phyloP scores from a whole-genome alignment of 2,113 vertebrate species.

The Leucopsar rothschildi region DNA sequence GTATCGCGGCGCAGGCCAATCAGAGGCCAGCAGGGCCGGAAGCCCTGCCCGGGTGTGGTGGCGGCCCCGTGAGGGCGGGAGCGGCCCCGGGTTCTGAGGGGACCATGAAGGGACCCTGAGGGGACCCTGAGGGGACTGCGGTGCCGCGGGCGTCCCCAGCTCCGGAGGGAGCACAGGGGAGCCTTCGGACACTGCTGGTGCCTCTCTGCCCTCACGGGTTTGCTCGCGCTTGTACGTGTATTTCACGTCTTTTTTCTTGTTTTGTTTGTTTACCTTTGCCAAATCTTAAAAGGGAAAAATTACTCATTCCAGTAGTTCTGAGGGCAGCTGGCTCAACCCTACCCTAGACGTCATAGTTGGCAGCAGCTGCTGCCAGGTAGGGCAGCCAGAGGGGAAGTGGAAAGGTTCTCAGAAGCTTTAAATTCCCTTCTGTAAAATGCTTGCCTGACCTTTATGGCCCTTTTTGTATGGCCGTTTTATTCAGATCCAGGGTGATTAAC shows the following conservation, averaged over 20 bases:
- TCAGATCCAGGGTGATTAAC: not conserved
- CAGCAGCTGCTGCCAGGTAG: not conserved
- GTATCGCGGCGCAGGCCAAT: not conserved
- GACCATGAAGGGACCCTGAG: rapidly evolving
- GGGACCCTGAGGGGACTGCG: rapidly evolving
- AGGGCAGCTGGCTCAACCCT: not conserved
- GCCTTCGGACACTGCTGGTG: too few relatives aligned
- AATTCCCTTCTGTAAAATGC: not conserved
- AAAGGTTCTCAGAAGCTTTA: not conserved
- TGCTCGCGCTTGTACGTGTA: rapidly evolving
- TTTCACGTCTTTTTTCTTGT: not conserved
- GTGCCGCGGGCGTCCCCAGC: rapidly evolving
- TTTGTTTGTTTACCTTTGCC: not conserved
- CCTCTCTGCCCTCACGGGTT: not conserved
- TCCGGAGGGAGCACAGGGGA: not conserved
- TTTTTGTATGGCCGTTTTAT: not conserved
- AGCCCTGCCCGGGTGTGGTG: not conserved
- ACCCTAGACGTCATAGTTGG: not conserved
- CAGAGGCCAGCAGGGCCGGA: not conserved
- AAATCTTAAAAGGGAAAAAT: not conserved
- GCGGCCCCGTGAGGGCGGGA: not conserved
- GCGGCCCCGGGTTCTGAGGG: rapidly evolving
- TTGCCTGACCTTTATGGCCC: not conserved
- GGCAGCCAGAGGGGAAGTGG: not conserved
- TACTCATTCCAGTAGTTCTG: not conserved